Evolutionary conservation across 2,888 invertebrate genomes (phyloP).

Genomic region (Lithophane leautieri): DNA sequence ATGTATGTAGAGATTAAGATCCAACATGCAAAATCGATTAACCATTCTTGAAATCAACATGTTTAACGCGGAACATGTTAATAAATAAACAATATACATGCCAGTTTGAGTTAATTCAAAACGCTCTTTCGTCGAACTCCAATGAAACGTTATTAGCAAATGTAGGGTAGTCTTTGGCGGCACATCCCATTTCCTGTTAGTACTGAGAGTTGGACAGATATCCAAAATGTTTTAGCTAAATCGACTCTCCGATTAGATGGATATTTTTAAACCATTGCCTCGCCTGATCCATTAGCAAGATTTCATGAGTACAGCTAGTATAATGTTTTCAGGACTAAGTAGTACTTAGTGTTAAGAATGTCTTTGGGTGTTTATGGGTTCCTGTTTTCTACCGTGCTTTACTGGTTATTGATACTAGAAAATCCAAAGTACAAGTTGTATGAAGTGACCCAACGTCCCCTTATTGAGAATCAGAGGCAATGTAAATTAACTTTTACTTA

Average conservation of each 20-base stretch:
- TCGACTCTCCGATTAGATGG: slow-evolving; percentile 84
- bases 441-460: background rate
- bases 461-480: background rate
- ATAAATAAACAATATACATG: slow-evolving; percentile 56
- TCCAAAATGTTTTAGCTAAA: slow-evolving; percentile 85
- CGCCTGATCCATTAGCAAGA: slow-evolving; percentile 86
- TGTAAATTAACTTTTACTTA: background rate
- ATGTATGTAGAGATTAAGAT: slow-evolving; percentile 51
- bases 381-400: background rate
- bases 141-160: slow-evolving; percentile 57
- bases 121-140: slow-evolving; percentile 49
- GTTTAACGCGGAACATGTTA: slow-evolving; percentile 53
- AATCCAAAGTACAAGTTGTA: background rate
- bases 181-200: slow-evolving; percentile 82
- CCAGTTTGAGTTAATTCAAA: slow-evolving; percentile 44
- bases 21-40: slow-evolving; percentile 56
- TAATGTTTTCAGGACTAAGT: slow-evolving; percentile 73
- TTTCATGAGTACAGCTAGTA: slow-evolving; percentile 79
- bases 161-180: slow-evolving; percentile 68
- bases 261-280: slow-evolving; percentile 86
- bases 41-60: slow-evolving; percentile 50
- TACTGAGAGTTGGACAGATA: slow-evolving; percentile 74
- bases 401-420: background rate
- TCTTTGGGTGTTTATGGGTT: slow-evolving; percentile 13
- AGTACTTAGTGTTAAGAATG: slow-evolving; percentile 49